These are phyloP conservation scores for Actenoides lindsayi DNA, from an alignment of 2,113 vertebrate species.

Conservation along the genomic window DNA sequence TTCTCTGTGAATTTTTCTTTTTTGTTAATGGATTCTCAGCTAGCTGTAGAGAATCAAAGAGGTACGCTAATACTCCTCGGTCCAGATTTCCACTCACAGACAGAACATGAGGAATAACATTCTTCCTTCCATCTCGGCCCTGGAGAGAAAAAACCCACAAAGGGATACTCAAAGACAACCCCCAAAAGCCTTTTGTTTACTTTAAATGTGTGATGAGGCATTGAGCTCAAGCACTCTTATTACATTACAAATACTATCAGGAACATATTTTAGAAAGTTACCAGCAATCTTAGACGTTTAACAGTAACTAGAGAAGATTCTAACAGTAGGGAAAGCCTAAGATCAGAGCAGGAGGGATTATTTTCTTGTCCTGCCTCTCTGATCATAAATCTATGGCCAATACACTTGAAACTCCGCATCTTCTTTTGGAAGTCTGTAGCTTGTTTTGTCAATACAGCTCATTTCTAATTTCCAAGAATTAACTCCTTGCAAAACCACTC, in stretches of 20 bases:
- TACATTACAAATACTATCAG: not conserved
- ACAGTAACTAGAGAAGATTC: not conserved
- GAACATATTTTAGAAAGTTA: not conserved
- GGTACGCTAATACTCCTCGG: conserved; percentile 82
- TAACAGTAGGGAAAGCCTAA: not conserved
- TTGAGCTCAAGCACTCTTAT: not conserved
- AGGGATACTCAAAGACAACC: not conserved
- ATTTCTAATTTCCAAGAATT: not conserved
- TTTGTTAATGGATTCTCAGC: conserved; percentile 78
- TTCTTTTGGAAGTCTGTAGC: not conserved
- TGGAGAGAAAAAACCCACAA: conserved; percentile 40
- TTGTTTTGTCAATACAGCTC: not conserved
- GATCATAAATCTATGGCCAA: not conserved
- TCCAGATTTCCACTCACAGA: conserved; percentile 86
- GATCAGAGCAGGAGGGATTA: not conserved
- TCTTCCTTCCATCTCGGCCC: conserved; percentile 86
- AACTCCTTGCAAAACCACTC: not conserved
- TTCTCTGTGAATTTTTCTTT: conserved; percentile 81
- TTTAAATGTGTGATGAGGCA: not conserved
- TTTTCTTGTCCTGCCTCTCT: not conserved
- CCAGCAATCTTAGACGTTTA: not conserved
- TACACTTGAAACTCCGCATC: not conserved
- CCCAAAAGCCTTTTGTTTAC: not conserved
- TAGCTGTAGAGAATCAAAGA: conserved; percentile 88
- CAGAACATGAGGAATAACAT: conserved; percentile 84